phyloP scores from a whole-genome alignment of 2,888 invertebrate genomes.

The Aphrophora alni region DNA sequence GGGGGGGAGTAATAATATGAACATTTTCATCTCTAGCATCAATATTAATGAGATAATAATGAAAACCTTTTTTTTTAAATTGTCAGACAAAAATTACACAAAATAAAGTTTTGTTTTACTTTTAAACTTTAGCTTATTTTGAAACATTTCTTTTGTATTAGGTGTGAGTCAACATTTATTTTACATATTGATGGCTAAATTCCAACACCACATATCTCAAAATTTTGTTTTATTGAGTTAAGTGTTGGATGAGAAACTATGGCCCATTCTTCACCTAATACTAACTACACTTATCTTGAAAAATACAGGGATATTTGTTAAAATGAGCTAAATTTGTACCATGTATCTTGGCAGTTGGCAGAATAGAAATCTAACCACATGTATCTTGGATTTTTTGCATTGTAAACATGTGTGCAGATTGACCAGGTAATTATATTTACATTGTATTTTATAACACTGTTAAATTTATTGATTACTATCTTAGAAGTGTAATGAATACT shows the following conservation, averaged over 20 bases:
- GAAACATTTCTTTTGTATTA: too few relatives aligned
- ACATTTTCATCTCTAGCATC: too few relatives aligned
- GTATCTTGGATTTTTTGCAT: background rate
- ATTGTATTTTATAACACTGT: background rate
- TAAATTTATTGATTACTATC: background rate
- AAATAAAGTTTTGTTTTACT: too few relatives aligned
- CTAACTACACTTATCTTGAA: slow-evolving; percentile 9
- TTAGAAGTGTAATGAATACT: background rate
- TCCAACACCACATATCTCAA: background rate
- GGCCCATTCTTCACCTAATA: slow-evolving; percentile 10
- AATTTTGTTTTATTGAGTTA: slow-evolving; percentile 12
- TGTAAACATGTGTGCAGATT: background rate
- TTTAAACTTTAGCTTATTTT: too few relatives aligned
- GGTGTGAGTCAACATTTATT: too few relatives aligned
- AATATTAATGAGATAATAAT: too few relatives aligned
- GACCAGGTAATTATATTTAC: background rate
- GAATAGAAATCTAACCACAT: slow-evolving; percentile 10
- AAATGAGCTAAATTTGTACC: slow-evolving; percentile 12
- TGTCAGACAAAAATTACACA: too few relatives aligned
- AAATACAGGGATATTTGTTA: slow-evolving; percentile 9
- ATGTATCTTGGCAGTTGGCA: slow-evolving; percentile 21
- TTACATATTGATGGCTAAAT: slow-evolving; percentile 3
- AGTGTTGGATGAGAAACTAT: slow-evolving; percentile 15
- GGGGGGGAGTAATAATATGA: too few relatives aligned
- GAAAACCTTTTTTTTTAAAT: too few relatives aligned